Evolutionary conservation across 2,797 vertebrate genomes (phyloP), one percentile per base, ranked within the genome.

Genomic region (Cetoscarus ocellatus): DNA sequence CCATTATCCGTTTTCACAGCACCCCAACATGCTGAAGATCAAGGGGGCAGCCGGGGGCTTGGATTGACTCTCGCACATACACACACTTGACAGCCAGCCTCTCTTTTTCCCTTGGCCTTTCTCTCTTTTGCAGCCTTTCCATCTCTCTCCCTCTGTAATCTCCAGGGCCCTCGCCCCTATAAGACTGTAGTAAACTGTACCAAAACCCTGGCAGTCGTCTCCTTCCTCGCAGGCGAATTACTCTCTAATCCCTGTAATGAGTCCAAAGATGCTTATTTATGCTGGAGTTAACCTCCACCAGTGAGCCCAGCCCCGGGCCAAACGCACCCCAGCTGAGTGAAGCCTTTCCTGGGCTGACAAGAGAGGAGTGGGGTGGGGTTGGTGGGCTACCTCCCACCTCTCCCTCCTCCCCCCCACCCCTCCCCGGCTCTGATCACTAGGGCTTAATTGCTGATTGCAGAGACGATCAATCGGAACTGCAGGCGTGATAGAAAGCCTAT

Each of bases 221-320:
- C 88, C 86, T 91, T 91, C 90, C 93, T 94, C 78, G 88, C 88
- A 92, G 91, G 91, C 92, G 90, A 93, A 95, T 94, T 93, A 95
- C 93, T 90, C 91, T 90, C 92, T 95, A 95, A 95, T 94, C 93
- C 92, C 92, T 94, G 93, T 96, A 95, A 96, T 95, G 93, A 95
- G 93, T 93, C 91, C 92, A 93, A 93, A 93, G 94, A 94, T 93
- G 90, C 92, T 95, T 95, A 96, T 95, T 95, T 95, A 95, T 95
- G 94, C 94, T 91, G 92, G 92, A 93, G 92, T 94, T 95, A 95
- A 95, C 94, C 93, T 94, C 93, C 93, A 94, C 93, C 90, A 94
- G 91, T 94, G 94, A 95, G 93, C 93, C 91, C 83, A 90, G 94
- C 94, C 94, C 89, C 79, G 49, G 94, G 94, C 94, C 86, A 94